Conservation (phyloP, 2,113 vertebrate species). For the Synodontis membranacea region DNA sequence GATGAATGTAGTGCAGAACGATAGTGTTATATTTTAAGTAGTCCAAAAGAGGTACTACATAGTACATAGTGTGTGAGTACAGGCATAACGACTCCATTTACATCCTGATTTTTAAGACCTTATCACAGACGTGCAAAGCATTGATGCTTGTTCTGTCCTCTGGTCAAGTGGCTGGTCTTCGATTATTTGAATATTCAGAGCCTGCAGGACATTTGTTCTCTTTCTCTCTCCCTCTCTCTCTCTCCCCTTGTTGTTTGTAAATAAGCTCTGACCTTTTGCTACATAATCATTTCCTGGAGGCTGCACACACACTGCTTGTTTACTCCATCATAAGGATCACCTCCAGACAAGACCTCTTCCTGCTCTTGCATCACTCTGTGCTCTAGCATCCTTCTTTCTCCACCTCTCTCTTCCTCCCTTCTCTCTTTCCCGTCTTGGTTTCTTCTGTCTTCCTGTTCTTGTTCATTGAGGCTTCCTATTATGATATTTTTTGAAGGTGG, state of each 20-base stretch:
- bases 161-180: conserved; percentile 44
- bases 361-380: conserved; percentile 7
- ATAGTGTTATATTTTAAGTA: background rate
- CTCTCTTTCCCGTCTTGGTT: background rate
- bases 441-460: background rate
- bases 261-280: conserved; percentile 57
- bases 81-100: background rate
- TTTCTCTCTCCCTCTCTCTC: conserved; percentile 18
- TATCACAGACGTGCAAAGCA: background rate
- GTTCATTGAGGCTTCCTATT: background rate
- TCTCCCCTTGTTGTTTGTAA: conserved; percentile 10
- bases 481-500: background rate
- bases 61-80: background rate
- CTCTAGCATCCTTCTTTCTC: background rate
- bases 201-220: conserved; percentile 7
- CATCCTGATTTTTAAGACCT: background rate
- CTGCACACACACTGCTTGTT: conserved; percentile 51
- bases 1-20: background rate
- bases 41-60: too few relatives aligned
- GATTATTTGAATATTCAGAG: conserved; percentile 42
- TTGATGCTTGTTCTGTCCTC: background rate
- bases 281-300: conserved; percentile 57
- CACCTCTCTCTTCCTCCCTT: background rate
- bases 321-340: conserved; percentile 55
- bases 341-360: conserved; percentile 49